Base-by-base conservation (phyloP, 2,113 vertebrate genomes). In the Mesocricetus auratus region DNA sequence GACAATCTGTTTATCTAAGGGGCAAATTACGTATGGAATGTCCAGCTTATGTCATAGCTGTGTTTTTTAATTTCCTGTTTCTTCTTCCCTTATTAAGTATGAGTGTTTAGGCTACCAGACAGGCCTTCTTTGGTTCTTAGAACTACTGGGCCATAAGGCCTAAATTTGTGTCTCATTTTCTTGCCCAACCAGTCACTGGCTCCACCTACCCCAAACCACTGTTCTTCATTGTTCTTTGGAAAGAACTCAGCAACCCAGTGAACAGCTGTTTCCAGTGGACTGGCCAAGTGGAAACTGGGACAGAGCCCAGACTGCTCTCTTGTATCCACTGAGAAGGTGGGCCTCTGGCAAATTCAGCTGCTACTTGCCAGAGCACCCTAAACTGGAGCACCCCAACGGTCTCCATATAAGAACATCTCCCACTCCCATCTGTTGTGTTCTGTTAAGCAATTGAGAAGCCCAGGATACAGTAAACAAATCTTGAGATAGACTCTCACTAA, bases 211-310 rank as follows among this genome's bases (percentile, higher is more conserved):
- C 45, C 36, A 95, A 97, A 97, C 82, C 9, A 6, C 82, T 86
- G 4, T 71, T 93, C 91, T 85, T 88, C 50, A 71, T 56, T 89
- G 19, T 90, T 94, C 82, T 93, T 94, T 0, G 5, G 89, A 96
- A 97, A 93, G 66, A 95, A 96, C 36, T 58, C 58, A 83, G 60
- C 77, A 73, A 42, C 66, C 91, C 89, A 83, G 50, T 93, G 89
- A 97, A 47, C 66, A 91, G 81, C 77, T 96, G 64, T 96, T 97
- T 97, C 95, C 89, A 98, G 66, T 68, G 19, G 3, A 5, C 36
- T 62, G 60, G 86, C 96, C 93, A 97, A 96, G 82, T 69, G 47
- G 62, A 97, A 97, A 95, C 29, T 96, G 93, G 91, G 62, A 91
- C 86, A 96, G 62, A 96, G 47, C 56, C 60, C 81, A 86, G 47